Base-by-base conservation (phyloP, 2,888 invertebrate genomes). In the Drosophila mettleri region DNA sequence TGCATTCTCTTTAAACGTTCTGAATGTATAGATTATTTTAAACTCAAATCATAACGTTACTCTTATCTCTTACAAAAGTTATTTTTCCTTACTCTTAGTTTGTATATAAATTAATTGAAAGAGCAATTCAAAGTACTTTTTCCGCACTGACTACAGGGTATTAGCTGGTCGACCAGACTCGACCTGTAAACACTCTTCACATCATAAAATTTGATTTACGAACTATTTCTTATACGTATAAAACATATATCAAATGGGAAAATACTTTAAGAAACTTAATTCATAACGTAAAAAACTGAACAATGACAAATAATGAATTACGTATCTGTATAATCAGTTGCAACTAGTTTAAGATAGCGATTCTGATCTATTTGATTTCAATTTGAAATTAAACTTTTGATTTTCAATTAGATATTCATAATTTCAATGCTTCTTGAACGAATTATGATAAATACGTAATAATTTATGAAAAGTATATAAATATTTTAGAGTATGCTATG, bases 231-330 rank as follows among this genome's bases (percentile, higher is more conserved):
- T 43, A 61, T 66, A 69, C 29, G 38, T 61, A 51, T 43, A 43
- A 45, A 16, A 16, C 18, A 41, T 45, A 48, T 31, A 53, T 38
- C 16, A 16, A 51, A 71, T 38, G 22, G 24, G 54, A 68, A 34
- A 52, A 54, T 67, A 72, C 53, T 60, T 78, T 83, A 74, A 70
- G 80, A 55, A 64, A 77, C 74, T 69, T 70, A 59, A 67, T 86
- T 63, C 76, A 76, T 67, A 83, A 83, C 77, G 74, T 63, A 72
- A 67, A 45, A 84, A 85, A 81, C 85, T 85, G 89, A 85, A 79
- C 73, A 78, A 86, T 87, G 85, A 85, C 85, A 85, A 85, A 85
- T 85, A 85, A 85, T 85, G 74, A 60, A 79, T 74, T 69, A 74
- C 78, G 78, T 78, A 86, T 78, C 70, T 73, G 52, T 55, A 49